Conservation (phyloP, 2,113 vertebrate species). For the Gadus chalcogrammus region DNA sequence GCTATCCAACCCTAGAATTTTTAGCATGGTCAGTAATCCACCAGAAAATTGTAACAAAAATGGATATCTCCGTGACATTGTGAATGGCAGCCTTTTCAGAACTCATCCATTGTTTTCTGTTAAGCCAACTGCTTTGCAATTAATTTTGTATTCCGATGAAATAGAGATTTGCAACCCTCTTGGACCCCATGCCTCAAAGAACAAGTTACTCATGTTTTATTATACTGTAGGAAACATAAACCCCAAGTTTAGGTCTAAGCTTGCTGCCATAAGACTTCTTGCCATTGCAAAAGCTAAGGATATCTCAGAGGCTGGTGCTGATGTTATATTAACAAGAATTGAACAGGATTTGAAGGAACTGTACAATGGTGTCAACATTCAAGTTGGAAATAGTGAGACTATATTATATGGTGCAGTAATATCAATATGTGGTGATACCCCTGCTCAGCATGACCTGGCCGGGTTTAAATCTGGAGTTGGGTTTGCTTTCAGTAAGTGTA, state of each 20-base stretch:
- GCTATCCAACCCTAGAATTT: slow-evolving; percentile 21
- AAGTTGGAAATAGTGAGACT: slow-evolving; percentile 8
- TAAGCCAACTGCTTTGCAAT: slow-evolving; percentile 40
- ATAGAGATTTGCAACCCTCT: slow-evolving; percentile 49
- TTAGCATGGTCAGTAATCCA: slow-evolving; percentile 9
- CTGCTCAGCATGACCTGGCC: slow-evolving; percentile 25
- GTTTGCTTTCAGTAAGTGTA: slow-evolving; percentile 24
- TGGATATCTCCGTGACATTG: slow-evolving; percentile 24
- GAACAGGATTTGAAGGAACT: not conserved
- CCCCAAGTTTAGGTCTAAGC: slow-evolving; percentile 26
- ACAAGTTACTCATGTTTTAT: slow-evolving; percentile 21
- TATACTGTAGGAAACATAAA: slow-evolving; percentile 32
- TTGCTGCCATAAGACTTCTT: slow-evolving; percentile 19
- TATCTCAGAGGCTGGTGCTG: slow-evolving; percentile 17
- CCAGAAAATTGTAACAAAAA: slow-evolving; percentile 7
- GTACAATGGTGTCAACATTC: slow-evolving; percentile 9
- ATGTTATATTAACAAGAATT: slow-evolving; percentile 10
- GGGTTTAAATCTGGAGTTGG: slow-evolving; percentile 35
- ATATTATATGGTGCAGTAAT: slow-evolving; percentile 10
- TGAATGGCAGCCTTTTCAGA: slow-evolving; percentile 20
- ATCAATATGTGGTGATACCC: slow-evolving; percentile 20
- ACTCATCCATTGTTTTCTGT: slow-evolving; percentile 30
- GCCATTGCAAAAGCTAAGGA: slow-evolving; percentile 12
- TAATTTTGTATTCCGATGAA: slow-evolving; percentile 47
- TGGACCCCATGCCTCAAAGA: slow-evolving; percentile 26